phyloP scores from a whole-genome alignment of 2,888 invertebrate species.

The Shargacucullia verbasci region DNA sequence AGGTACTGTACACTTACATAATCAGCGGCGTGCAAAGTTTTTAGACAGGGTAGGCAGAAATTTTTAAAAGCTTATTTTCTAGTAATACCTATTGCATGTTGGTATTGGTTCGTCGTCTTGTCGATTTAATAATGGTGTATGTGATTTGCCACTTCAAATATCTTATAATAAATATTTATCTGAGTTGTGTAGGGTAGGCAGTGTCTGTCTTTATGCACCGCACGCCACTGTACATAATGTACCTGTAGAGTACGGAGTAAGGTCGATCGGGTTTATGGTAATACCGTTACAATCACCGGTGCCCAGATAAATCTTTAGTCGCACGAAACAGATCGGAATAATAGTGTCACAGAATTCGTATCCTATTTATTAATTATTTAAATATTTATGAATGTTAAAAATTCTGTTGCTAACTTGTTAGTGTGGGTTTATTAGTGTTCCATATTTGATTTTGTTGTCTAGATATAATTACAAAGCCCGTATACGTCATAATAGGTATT shows the following conservation, averaged over 20 bases:
- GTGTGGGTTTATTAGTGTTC: conserved; percentile 7
- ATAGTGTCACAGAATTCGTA: conserved; percentile 57
- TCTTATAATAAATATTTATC: too few relatives aligned
- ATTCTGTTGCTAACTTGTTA: conserved; percentile 11
- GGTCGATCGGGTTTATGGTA: conserved; percentile 71
- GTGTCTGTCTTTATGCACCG: too few relatives aligned
- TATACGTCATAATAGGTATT: too few relatives aligned
- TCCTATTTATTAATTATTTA: conserved; percentile 51
- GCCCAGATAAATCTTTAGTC: conserved; percentile 67
- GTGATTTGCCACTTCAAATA: too few relatives aligned
- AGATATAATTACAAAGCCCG: too few relatives aligned
- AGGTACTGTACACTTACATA: conserved; percentile 19
- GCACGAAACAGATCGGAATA: conserved; percentile 67
- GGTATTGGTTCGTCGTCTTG: too few relatives aligned
- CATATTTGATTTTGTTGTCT: neutral
- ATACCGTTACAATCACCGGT: conserved; percentile 56
- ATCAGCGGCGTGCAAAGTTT: too few relatives aligned
- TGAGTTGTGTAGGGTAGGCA: too few relatives aligned
- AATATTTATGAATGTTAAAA: conserved; percentile 42
- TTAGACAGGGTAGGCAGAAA: too few relatives aligned
- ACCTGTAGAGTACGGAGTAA: conserved; percentile 54
- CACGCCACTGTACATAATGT: conserved; percentile 45
- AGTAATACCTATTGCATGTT: too few relatives aligned
- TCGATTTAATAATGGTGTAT: too few relatives aligned
- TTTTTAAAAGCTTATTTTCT: too few relatives aligned